A percentile compares a stretch with the other conserved stretches of the same genome.
Conservation (phyloP, 2,113 vertebrate genomes). For the Uria lomvia region DNA sequence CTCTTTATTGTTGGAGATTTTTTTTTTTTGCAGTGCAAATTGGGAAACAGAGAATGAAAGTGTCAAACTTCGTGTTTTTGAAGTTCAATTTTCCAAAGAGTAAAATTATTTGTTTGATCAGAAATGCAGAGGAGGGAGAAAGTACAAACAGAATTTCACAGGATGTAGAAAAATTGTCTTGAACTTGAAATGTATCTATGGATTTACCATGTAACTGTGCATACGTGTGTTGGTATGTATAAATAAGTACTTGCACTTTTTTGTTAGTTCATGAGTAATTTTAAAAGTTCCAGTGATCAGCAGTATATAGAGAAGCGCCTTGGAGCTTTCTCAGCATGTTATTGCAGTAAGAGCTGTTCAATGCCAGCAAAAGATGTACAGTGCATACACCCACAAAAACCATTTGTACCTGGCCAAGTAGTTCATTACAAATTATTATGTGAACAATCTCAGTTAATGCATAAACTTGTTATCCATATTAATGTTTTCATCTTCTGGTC, state of each 20-base stretch:
- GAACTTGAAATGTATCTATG: not conserved
- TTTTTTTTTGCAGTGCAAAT: not conserved
- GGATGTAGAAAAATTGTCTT: not conserved
- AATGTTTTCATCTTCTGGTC: not conserved
- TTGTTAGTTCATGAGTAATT: not conserved
- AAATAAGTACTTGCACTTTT: not conserved
- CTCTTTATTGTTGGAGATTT: not conserved
- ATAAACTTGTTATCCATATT: not conserved
- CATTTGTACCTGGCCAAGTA: not conserved
- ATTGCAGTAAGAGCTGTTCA: not conserved
- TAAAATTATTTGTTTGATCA: not conserved
- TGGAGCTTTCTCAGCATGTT: not conserved
- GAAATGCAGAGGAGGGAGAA: not conserved
- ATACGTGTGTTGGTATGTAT: not conserved
- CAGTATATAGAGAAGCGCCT: not conserved
- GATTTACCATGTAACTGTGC: not conserved
- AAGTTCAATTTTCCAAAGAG: not conserved
- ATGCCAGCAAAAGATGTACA: not conserved
- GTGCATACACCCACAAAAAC: not conserved
- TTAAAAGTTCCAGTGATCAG: not conserved
- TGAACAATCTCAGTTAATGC: not conserved
- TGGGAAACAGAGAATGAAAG: not conserved
- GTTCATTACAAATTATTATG: not conserved
- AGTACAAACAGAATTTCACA: not conserved
- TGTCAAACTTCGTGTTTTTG: not conserved